A percentile compares a stretch with the other conserved stretches of the same genome.
phyloP scores from a whole-genome alignment of 2,888 invertebrate genomes.

The Spodoptera picta region DNA sequence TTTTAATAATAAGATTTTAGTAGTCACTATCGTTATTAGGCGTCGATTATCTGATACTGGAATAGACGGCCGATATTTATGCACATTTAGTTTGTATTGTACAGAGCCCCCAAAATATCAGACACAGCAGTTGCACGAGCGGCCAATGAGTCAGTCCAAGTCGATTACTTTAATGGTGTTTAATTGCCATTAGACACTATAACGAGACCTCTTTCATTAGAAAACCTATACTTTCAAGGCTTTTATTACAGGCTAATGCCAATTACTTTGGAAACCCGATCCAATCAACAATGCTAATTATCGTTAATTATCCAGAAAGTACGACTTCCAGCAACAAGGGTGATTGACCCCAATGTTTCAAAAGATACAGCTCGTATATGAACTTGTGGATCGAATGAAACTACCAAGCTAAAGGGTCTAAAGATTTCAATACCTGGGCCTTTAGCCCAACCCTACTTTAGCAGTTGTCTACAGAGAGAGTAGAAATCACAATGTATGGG shows the following conservation, averaged over 20 bases:
- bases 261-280: slow-evolving; percentile 38
- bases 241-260: slow-evolving; percentile 36
- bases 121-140: too few relatives aligned
- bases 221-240: slow-evolving; percentile 31
- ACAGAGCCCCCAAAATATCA: too few relatives aligned
- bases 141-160: not conserved
- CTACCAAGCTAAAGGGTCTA: too few relatives aligned
- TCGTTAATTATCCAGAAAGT: slow-evolving; percentile 30
- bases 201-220: slow-evolving; percentile 21
- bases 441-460: too few relatives aligned
- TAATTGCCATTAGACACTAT: slow-evolving; percentile 15
- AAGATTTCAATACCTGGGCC: too few relatives aligned
- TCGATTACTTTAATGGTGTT: not conserved
- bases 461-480: too few relatives aligned
- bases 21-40: too few relatives aligned
- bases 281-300: slow-evolving; percentile 37
- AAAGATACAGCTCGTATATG: slow-evolving; percentile 63
- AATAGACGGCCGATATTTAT: too few relatives aligned
- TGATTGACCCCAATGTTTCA: slow-evolving; percentile 55
- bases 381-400: not conserved
- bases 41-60: too few relatives aligned
- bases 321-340: slow-evolving; percentile 28
- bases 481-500: too few relatives aligned
- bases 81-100: too few relatives aligned
- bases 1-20: too few relatives aligned